Evolutionary conservation across 2,113 vertebrate species (phyloP).

Genomic region (Alectura lathami): DNA sequence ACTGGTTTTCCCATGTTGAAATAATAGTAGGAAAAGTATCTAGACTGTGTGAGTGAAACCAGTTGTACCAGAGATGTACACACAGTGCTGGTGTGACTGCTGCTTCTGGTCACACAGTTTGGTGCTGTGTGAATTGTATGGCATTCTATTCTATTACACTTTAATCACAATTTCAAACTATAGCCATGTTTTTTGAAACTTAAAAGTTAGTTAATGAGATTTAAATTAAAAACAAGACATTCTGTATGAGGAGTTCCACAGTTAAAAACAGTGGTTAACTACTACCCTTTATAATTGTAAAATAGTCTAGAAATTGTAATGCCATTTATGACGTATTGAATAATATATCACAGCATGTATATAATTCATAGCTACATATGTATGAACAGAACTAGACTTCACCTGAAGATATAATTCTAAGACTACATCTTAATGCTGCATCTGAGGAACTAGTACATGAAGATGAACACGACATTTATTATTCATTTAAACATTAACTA

Average conservation of each 20-base stretch:
- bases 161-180: constrained; percentile 45
- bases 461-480: not conserved
- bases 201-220: constrained; percentile 42
- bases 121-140: not conserved
- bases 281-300: constrained; percentile 25
- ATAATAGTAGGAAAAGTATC: not conserved
- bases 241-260: not conserved
- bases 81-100: not conserved
- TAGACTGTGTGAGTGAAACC: not conserved
- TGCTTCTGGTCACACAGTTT: too few relatives aligned
- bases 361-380: constrained; percentile 48
- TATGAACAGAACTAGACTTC: not conserved
- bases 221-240: constrained; percentile 49
- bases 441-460: not conserved
- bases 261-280: constrained; percentile 58
- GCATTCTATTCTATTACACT: constrained; percentile 15
- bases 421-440: not conserved
- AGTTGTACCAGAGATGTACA: not conserved
- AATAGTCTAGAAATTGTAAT: constrained; percentile 44
- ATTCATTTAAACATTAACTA: not conserved
- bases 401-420: not conserved
- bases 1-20: not conserved
- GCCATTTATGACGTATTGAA: constrained; percentile 44
- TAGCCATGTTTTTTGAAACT: constrained; percentile 43
- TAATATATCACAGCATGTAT: constrained; percentile 23